Evolutionary conservation across 2,797 vertebrate genomes (phyloP).

Genomic region (Malacoraja senta): DNA sequence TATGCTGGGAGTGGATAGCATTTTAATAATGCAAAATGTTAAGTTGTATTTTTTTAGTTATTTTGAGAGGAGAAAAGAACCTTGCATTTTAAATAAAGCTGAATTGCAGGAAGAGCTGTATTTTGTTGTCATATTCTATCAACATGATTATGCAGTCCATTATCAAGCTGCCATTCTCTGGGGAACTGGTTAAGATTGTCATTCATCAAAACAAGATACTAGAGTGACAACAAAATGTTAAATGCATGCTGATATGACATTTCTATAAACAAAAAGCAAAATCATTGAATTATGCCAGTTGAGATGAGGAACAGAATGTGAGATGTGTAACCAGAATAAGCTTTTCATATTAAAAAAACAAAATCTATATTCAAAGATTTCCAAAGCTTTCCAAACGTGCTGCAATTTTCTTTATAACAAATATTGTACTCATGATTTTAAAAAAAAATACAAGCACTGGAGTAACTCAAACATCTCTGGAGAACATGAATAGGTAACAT

Average conservation of each 20-base stretch:
- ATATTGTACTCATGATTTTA: too few relatives aligned
- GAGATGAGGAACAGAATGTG: background rate
- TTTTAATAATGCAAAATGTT: background rate
- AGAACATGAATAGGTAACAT: too few relatives aligned
- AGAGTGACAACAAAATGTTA: background rate
- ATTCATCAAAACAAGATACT: background rate
- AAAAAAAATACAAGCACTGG: too few relatives aligned
- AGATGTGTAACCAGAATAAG: background rate
- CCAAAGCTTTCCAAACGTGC: too few relatives aligned
- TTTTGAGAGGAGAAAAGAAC: background rate
- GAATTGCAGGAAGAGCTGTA: background rate
- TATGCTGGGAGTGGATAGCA: background rate
- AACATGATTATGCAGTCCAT: background rate
- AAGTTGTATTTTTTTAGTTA: background rate
- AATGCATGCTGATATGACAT: background rate
- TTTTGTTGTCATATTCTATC: background rate
- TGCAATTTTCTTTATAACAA: too few relatives aligned
- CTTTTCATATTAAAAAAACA: background rate
- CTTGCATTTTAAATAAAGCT: background rate
- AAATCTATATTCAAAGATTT: background rate
- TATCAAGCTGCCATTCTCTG: background rate
- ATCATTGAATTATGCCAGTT: background rate
- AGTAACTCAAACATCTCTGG: too few relatives aligned
- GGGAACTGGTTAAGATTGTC: background rate
- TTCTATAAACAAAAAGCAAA: too few relatives aligned